A percentile compares a stretch with the other conserved stretches of the same genome.
Conservation (phyloP, 92 coral and sea anemone species). For the Galaxea fascicularis region DNA sequence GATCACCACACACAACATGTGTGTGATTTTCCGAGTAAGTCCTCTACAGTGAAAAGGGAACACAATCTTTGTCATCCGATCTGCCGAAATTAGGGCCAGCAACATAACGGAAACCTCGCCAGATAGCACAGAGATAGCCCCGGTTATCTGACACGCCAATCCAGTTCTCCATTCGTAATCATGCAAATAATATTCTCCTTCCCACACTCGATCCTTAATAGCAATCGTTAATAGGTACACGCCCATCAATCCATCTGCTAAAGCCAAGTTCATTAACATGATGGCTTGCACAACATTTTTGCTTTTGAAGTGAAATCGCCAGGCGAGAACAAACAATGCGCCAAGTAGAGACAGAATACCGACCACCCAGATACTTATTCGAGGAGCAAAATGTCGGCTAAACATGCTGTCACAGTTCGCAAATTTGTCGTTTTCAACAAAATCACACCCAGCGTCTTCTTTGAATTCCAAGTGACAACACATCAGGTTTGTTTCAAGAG, state of each 20-base stretch:
- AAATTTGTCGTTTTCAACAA: background rate
- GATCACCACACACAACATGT: background rate
- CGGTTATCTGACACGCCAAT: constrained; percentile 3
- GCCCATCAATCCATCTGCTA: constrained; percentile 16
- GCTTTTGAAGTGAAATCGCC: background rate
- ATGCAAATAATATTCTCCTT: background rate
- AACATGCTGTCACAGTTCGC: constrained; percentile 12
- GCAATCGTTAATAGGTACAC: background rate
- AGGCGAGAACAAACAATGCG: background rate
- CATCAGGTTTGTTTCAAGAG: background rate
- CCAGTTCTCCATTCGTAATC: background rate
- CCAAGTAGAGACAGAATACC: background rate
- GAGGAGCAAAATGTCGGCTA: background rate
- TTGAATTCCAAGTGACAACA: background rate
- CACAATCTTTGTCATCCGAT: background rate
- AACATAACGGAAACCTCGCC: constrained; percentile 4
- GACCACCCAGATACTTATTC: background rate
- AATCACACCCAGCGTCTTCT: background rate
- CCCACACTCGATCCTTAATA: background rate
- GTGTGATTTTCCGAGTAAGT: background rate
- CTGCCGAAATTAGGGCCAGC: background rate
- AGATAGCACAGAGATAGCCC: background rate
- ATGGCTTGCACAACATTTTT: background rate
- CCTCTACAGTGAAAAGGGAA: background rate
- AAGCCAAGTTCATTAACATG: constrained; percentile 11